Base-by-base conservation (phyloP, 2,888 invertebrate genomes). In the Laothoe populi region DNA sequence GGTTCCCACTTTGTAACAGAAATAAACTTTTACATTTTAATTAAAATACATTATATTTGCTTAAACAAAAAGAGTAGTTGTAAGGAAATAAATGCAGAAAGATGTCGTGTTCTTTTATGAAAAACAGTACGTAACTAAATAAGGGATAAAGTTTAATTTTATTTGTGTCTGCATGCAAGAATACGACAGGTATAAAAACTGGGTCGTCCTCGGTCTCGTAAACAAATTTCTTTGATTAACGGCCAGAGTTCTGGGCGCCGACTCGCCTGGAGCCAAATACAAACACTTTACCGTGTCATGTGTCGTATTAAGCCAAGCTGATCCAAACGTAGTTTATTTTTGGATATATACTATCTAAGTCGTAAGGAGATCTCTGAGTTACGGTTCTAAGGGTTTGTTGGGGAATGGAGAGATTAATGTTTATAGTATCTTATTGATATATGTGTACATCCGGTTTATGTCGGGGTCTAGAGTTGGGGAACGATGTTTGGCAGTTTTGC, bases 181-280 rank as follows among this genome's bases (percentile, higher is more conserved):
- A 72, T 69, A 69, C 65, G 68, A 64, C 71, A 76, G 72, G 71
- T 75, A 77, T 68, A 72, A 73, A 77, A 82, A 78, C 63, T 78
- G 69, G 75, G 79, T 74, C 79, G 75, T 66, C 67, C 65, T 66
- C 69, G 63, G 70, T 67, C 66, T 59, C 66, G 81, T 79, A 83
- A 85, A 84, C 82, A 84, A 81, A 84, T 81, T 75, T 69, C 66
- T 70, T 66, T 78, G 74, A 83, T 74, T 72, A 74, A 75, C 70
- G 69, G 66, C 64, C 72, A 65, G 45, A 65, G 57, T 59, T 38
- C 42, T 40, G 31, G 83, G 83, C 80, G 82, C 81, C 83, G 73
- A 69, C 67, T 76, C 73, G 77, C 78, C 76, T 72, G 74, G 75
- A 74, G 77, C 76, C 75, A 70, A 58, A 75, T 63, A 72, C 74